Evolutionary conservation across 2,888 invertebrate species (phyloP).

Genomic region (Limnephilus lunatus): DNA sequence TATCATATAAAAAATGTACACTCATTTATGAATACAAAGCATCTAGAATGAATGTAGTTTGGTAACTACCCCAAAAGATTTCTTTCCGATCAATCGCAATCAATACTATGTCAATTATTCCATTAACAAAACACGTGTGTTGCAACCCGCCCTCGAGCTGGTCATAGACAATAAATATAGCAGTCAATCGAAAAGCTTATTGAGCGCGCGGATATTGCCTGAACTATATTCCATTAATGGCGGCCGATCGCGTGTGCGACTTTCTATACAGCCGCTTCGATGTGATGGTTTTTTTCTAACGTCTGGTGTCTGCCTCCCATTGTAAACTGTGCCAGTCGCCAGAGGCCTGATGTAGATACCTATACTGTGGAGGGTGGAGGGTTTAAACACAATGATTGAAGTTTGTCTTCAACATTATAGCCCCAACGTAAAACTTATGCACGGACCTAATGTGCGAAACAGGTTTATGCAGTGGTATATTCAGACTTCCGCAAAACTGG

Average conservation of each 20-base stretch:
- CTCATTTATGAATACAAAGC: too few relatives aligned
- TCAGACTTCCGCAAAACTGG: neutral
- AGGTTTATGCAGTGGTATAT: neutral
- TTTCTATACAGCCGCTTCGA: conserved; percentile 27
- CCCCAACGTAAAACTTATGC: neutral
- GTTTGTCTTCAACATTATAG: neutral
- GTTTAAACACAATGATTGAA: neutral
- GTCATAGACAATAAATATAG: neutral
- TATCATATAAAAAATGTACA: too few relatives aligned
- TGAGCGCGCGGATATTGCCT: conserved; percentile 25
- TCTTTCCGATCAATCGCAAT: neutral
- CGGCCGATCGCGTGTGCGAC: conserved; percentile 27
- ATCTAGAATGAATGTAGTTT: too few relatives aligned
- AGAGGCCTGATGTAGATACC: neutral
- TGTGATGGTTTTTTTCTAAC: conserved; percentile 27
- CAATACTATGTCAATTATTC: neutral
- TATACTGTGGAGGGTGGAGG: neutral
- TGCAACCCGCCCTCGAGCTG: neutral
- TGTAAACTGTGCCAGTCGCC: conserved; percentile 34
- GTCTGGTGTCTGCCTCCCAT: conserved; percentile 41
- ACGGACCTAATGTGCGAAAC: neutral
- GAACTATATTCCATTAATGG: conserved; percentile 39
- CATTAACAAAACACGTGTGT: neutral
- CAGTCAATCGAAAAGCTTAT: conserved; percentile 36
- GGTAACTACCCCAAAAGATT: too few relatives aligned